phyloP scores from a whole-genome alignment of 2,888 invertebrate species.

The Orthosia gracilis region DNA sequence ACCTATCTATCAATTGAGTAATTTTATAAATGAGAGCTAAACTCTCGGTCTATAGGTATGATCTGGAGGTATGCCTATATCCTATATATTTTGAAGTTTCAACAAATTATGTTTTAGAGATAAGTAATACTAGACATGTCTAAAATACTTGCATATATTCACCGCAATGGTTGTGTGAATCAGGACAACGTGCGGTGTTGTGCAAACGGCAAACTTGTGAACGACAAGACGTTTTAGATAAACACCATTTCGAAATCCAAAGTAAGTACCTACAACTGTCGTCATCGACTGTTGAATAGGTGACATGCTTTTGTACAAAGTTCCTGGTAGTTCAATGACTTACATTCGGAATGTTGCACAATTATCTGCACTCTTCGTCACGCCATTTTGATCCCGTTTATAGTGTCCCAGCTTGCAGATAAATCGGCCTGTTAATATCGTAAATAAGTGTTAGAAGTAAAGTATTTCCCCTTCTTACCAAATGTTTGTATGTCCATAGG shows the following conservation, averaged over 20 bases:
- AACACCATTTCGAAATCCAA: conserved; percentile 80
- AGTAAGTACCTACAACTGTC: conserved; percentile 74
- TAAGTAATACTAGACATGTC: conserved; percentile 34
- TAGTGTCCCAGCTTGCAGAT: neutral
- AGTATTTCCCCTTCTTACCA: conserved; percentile 4
- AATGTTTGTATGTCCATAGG: conserved; percentile 86
- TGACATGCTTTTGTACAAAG: conserved; percentile 70
- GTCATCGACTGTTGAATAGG: conserved; percentile 76
- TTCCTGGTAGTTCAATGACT: conserved; percentile 69
- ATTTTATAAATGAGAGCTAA: conserved; percentile 13
- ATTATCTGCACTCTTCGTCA: conserved; percentile 20
- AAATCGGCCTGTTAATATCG: neutral
- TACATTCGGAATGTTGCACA: conserved; percentile 58
- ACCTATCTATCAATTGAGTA: neutral
- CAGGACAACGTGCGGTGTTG: conserved; percentile 76
- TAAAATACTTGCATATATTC: conserved; percentile 57
- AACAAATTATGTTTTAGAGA: conserved; percentile 22
- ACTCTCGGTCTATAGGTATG: conserved; percentile 15
- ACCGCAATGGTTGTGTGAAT: conserved; percentile 76
- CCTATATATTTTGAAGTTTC: neutral
- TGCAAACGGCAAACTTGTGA: conserved; percentile 79
- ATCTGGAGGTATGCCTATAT: neutral
- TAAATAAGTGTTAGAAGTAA: neutral
- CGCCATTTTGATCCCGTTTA: conserved; percentile 1
- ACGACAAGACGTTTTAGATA: conserved; percentile 79